Percentiles rank a stretch among this genome's conserved stretches.
Evolutionary conservation across 2,888 invertebrate genomes (phyloP).

Genomic region (Aelia acuminata): DNA sequence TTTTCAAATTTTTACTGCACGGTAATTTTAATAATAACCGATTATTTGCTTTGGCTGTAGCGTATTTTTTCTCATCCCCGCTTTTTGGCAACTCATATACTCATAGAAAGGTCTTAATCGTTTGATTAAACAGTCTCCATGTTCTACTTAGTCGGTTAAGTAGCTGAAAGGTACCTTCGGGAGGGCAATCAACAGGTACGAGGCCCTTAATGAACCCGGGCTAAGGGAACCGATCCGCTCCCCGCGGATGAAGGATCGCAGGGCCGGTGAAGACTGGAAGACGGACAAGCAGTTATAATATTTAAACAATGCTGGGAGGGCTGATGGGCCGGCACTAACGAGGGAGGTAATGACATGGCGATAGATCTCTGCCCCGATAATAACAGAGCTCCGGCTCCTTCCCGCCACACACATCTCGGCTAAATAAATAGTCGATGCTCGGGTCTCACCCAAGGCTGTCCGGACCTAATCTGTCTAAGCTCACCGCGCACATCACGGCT

Average conservation of each 20-base stretch:
- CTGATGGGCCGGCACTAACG: constrained; percentile 23
- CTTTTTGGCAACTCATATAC: too few species aligned
- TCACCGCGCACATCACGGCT: too few species aligned
- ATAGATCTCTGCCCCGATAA: constrained; percentile 11
- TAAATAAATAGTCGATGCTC: constrained; percentile 29
- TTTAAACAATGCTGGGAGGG: not conserved
- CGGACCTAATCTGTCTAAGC: not conserved
- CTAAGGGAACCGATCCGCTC: not conserved
- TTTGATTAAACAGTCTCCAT: too few species aligned
- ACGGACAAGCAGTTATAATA: constrained; percentile 27
- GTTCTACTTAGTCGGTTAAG: not conserved
- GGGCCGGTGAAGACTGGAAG: not conserved
- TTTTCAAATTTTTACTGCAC: too few species aligned
- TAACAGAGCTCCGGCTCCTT: constrained; percentile 21
- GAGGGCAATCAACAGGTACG: not conserved
- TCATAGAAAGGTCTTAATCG: too few species aligned
- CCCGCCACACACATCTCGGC: not conserved
- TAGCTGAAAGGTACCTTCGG: not conserved
- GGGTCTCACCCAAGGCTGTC: not conserved
- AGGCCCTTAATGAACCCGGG: not conserved
- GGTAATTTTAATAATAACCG: too few species aligned
- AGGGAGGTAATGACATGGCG: not conserved
- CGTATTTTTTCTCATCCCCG: too few species aligned
- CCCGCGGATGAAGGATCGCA: not conserved
- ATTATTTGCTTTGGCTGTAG: too few species aligned